Base-by-base conservation (phyloP, 2,888 invertebrate genomes). In the Hecatera dysodea region DNA sequence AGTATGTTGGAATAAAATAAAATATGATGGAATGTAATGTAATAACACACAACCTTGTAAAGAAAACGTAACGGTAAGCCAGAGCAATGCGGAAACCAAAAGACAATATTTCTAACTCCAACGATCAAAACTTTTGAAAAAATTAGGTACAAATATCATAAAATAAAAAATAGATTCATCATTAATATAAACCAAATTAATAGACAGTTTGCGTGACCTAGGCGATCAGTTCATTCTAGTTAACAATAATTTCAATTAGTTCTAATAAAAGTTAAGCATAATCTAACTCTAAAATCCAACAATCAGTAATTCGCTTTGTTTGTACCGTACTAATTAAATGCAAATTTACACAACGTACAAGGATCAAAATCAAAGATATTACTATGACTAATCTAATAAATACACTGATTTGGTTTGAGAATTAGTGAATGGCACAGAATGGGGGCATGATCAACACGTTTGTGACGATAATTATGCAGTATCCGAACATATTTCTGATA, bases 401-500 rank as follows among this genome's bases (percentile, higher is more conserved):
- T 36, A 57, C 33, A 53, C 33, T 22, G 48, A 78, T 81, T 78
- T 67, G 22, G 44, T 66, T 70, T 50, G 42, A 15, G 48, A 65
- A 52, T 77, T 60, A 63, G 59, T 52, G 46, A 78, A 56, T 67
- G 67, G 66, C 33, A 50, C 60, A 22, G 44, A 81, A 81, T 46
- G 27, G 44, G 61, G 24, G 62, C 79, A 79, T 78, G 67, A 81
- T 19, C 64, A 78, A 78, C 67, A 44, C 15, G 50, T 72, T 72
- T n/a, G 27, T 22, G 50, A 57, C 44, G 48, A 64, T 29, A 67
- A 53, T 5, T 57, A 77, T 60, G 81, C 46, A 71, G 56, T 67
- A 67, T 61, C 29, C 29, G 42, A 64, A 65, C 44, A 55, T 46
- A 66, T 55, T 81, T 56, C 27, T 57, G 17, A 61, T 64, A 64